Conservation (phyloP, 2,113 vertebrate species). For the Barnardius zonarius region DNA sequence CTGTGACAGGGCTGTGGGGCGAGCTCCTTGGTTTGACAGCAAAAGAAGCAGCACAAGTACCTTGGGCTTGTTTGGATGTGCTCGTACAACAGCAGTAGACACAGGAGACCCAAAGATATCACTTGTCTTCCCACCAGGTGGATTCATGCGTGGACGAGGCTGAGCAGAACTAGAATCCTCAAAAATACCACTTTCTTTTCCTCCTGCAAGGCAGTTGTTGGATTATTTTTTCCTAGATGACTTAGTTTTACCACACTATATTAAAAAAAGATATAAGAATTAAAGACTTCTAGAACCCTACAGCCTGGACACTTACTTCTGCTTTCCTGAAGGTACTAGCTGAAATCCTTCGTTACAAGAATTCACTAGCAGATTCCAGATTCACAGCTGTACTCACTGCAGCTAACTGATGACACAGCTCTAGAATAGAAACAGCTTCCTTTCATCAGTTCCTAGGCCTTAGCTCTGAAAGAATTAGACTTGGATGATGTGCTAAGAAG, state of each 20-base stretch:
- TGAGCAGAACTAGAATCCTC: constrained; percentile 73
- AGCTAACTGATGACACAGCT: background rate
- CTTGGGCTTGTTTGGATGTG: constrained; percentile 94
- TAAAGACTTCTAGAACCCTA: background rate
- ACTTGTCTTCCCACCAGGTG: constrained; percentile 79
- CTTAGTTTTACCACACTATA: background rate
- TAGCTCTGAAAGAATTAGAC: background rate
- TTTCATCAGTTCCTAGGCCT: background rate
- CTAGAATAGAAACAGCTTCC: background rate
- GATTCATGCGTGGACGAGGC: constrained; percentile 71
- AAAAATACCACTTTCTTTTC: constrained; percentile 88
- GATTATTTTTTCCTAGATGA: background rate
- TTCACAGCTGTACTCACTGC: background rate
- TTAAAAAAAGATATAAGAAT: background rate
- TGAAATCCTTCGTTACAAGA: background rate
- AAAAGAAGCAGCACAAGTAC: constrained; percentile 57
- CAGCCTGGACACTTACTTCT: background rate
- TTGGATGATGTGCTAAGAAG: background rate
- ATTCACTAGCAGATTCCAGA: background rate
- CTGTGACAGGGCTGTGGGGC: fast-evolving
- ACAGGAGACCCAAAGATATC: constrained; percentile 83
- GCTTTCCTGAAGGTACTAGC: background rate
- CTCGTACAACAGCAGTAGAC: constrained; percentile 55
- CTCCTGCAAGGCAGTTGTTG: constrained; percentile 64
- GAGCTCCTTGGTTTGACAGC: background rate